phyloP scores from a whole-genome alignment of 1,140 invertebrate species.

The Tetragnatha versicolor region DNA sequence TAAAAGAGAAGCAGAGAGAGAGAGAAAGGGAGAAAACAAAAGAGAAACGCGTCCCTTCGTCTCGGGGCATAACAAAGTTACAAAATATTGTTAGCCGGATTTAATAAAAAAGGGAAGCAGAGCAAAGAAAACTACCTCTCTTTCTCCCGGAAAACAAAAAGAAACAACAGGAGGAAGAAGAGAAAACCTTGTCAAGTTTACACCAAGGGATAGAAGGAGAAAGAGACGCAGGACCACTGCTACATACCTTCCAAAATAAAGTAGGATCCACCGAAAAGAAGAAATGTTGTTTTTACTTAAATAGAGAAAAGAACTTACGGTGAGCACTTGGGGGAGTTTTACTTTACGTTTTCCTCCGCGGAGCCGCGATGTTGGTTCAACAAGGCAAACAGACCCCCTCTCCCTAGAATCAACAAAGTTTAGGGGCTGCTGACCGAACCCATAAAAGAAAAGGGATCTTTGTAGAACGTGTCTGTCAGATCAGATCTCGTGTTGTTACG shows the following conservation, averaged over 20 bases:
- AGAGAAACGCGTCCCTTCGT: no score
- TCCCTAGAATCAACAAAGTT: conserved; percentile 24
- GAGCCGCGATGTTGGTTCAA: conserved; percentile 30
- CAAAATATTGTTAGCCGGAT: neutral
- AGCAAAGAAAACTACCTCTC: neutral
- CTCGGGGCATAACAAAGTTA: no score
- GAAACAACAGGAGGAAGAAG: neutral
- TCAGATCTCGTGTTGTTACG: conserved; percentile 29
- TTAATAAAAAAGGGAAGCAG: neutral
- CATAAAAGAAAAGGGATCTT: conserved; percentile 11
- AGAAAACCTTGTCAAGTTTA: conserved; percentile 32
- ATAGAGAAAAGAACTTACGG: conserved; percentile 24
- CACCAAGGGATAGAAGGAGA: conserved; percentile 15
- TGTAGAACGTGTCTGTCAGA: conserved; percentile 32
- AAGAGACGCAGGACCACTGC: neutral
- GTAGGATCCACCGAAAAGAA: neutral
- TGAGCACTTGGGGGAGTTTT: conserved; percentile 14
- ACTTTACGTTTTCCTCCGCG: no score
- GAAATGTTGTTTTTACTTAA: conserved; percentile 44
- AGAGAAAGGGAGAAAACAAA: no score
- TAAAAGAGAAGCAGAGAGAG: no score
- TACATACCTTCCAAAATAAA: conserved; percentile 25
- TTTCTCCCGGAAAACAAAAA: neutral
- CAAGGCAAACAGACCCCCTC: conserved; percentile 20
- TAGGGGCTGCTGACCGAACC: conserved; percentile 25